A percentile compares a stretch with the other conserved stretches of the same genome.
Conservation (phyloP, 2,113 vertebrate species). For the Cinclus mexicanus region DNA sequence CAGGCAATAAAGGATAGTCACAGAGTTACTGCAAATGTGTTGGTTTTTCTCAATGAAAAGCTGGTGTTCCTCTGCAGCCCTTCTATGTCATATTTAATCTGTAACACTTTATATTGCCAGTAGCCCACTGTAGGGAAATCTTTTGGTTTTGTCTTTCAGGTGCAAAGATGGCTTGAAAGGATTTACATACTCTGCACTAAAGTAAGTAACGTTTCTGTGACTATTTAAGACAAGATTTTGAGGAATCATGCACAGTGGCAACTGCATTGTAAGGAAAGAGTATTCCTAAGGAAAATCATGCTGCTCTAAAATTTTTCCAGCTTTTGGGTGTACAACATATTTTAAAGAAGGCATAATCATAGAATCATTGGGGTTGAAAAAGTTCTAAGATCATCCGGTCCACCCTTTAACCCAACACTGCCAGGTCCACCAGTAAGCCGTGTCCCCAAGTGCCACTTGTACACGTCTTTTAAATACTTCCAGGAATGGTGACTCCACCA, state of each 20-base stretch:
- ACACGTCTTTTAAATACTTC: neutral
- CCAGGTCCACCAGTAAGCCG: neutral
- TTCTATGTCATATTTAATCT: neutral
- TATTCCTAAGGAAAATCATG: neutral
- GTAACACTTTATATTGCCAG: neutral
- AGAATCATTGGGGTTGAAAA: neutral
- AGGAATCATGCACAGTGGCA: neutral
- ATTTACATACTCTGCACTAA: constrained; percentile 94
- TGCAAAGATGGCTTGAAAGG: constrained; percentile 96
- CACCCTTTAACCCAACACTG: neutral
- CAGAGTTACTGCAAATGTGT: neutral
- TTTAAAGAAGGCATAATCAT: neutral
- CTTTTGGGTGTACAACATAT: neutral
- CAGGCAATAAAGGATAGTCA: neutral
- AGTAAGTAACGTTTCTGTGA: constrained; percentile 79
- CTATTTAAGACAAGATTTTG: neutral
- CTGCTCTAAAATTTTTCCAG: neutral
- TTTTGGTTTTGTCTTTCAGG: constrained; percentile 73
- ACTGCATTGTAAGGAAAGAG: neutral
- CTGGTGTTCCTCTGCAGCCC: neutral
- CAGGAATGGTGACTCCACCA: rapidly evolving
- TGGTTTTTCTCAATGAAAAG: neutral
- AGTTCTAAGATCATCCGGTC: neutral
- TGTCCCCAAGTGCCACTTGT: neutral
- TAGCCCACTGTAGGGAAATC: neutral